A percentile compares a stretch with the other conserved stretches of the same genome.
Conservation (phyloP, 2,797 vertebrate genomes). For the Vultur gryphus region DNA sequence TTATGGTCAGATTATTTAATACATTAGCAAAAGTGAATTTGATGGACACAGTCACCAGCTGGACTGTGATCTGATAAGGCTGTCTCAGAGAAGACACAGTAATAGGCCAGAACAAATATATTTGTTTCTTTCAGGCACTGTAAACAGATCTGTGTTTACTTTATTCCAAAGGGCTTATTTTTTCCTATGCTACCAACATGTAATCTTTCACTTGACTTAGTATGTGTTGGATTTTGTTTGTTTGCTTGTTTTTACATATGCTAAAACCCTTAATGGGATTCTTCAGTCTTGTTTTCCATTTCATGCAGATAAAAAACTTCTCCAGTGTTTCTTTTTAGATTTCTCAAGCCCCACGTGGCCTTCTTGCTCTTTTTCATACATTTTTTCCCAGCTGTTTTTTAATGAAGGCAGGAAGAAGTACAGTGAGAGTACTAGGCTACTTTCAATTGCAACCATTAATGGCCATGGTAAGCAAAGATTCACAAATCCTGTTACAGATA, state of each 20-base stretch:
- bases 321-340: not conserved
- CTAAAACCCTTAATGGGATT: not conserved
- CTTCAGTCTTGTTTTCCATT: not conserved
- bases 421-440: not conserved
- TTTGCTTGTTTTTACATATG: conserved; percentile 27
- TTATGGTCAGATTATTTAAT: conserved; percentile 29
- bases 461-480: not conserved
- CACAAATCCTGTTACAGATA: not conserved
- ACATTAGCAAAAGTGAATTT: conserved; percentile 34
- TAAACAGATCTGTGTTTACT: conserved; percentile 49
- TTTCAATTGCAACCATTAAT: conserved; percentile 2
- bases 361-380: not conserved
- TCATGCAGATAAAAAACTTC: not conserved
- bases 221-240: not conserved
- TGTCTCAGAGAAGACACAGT: not conserved
- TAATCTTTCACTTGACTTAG: conserved; percentile 30
- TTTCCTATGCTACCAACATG: not conserved
- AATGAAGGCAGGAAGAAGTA: not conserved
- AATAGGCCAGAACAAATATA: not conserved
- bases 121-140: conserved; percentile 1
- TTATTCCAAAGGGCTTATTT: not conserved
- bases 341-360: not conserved
- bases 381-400: not conserved
- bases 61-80: conserved; percentile 39
- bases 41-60: conserved; percentile 36